Base-by-base conservation (phyloP, 2,113 vertebrate species). In the Chaetura pelagica region DNA sequence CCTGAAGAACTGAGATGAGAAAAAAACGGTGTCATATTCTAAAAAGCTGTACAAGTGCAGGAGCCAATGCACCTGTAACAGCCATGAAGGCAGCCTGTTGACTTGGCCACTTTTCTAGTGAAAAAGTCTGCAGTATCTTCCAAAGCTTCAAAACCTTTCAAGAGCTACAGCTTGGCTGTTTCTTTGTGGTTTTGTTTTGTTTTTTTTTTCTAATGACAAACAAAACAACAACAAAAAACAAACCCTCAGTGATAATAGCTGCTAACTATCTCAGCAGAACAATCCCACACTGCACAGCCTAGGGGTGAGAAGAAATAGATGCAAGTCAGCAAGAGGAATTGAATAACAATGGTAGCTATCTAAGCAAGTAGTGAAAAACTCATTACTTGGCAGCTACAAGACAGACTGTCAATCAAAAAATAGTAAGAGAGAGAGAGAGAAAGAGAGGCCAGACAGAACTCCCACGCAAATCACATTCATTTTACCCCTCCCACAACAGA, bases 251-350 rank as follows among this genome's bases (percentile, higher is more conserved):
- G 32, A 18, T 40, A 20, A 29, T 21, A 78, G 52, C 24, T 38
- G 57, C 71, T 63, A 74, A 34, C 74, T 82, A 49, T 27, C 78
- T 79, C 67, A 83, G 89, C 61, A 93, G 94, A 83, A 64, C 64
- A 86, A 71, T 87, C 93, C 72, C 92, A 88, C 94, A 91, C 3
- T 92, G 92, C 87, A 84, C 3, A 84, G 86, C 95, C 93, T 78
- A 57, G 72, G 84, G 82, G 71, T 73, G 92, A 88, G 69, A 94
- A 96, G 90, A 77, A 89, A 91, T 30, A 89, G 80, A 80, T 80
- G 87, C 88, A 82, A 93, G 93, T 93, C 94, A 96, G 95, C 96
- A 96, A 96, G 94, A 97, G 95, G 93, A 97, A 96, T 94, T 96
- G 95, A 96, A 93, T 96, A 97, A 96, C 76, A 88, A 84, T 49